Conservation (phyloP, 1,140 invertebrate genomes). For the Hylaeus anthracinus region DNA sequence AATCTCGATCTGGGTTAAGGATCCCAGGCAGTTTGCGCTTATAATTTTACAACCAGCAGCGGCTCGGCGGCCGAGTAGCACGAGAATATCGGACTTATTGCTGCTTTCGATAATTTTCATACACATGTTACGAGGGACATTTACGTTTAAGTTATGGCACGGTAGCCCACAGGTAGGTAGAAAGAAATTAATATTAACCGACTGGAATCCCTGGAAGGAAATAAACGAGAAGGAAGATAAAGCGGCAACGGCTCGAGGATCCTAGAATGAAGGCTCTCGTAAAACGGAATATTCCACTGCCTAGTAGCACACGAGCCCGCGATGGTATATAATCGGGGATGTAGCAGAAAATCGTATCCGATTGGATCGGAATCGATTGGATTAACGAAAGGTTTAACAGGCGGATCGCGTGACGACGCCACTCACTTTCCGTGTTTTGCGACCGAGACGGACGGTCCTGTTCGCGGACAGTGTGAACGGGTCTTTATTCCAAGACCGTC, state of each 20-base stretch:
- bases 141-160: conserved; percentile 19
- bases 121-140: conserved; percentile 19
- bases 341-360: conserved; percentile 28
- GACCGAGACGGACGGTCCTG: too few species aligned
- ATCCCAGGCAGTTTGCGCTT: conserved; percentile 24
- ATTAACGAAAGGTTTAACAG: conserved; percentile 29
- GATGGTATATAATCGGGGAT: not conserved
- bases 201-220: conserved; percentile 31
- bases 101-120: conserved; percentile 28
- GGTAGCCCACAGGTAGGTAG: conserved; percentile 1
- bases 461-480: conserved; percentile 63
- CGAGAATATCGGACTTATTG: conserved; percentile 12
- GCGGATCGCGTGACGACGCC: conserved; percentile 34
- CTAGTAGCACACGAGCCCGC: not conserved
- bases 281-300: conserved; percentile 28
- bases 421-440: conserved; percentile 7
- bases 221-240: conserved; percentile 23
- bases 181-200: conserved; percentile 35
- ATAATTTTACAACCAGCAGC: conserved; percentile 41
- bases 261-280: conserved; percentile 34
- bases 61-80: not conserved
- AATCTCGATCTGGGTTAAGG: conserved; percentile 38
- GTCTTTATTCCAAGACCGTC: conserved; percentile 61
- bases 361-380: conserved; percentile 45
- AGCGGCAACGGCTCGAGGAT: conserved; percentile 14